phyloP scores from a whole-genome alignment of 2,797 vertebrate species.

The Limnodromus scolopaceus region DNA sequence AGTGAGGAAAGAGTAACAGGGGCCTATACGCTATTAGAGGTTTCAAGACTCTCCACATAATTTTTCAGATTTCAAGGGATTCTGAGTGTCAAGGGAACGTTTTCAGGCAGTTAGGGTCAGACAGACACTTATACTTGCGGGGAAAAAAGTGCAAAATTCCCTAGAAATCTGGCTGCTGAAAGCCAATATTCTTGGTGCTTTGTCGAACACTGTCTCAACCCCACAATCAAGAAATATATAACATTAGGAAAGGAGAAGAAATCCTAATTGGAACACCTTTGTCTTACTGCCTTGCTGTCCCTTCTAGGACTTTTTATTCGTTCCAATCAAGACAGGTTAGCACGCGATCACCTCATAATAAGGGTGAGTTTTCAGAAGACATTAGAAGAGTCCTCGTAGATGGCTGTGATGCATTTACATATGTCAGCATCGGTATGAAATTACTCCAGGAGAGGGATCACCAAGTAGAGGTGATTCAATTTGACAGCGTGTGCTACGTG shows the following conservation, averaged over 20 bases:
- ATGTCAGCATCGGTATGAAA: background rate
- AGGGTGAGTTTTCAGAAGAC: background rate
- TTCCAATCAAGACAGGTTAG: background rate
- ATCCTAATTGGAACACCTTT: background rate
- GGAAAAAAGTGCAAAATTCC: background rate
- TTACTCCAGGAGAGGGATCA: background rate
- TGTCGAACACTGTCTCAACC: background rate
- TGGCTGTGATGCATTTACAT: background rate
- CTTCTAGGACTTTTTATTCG: background rate
- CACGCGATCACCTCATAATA: background rate
- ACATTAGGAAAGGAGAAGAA: background rate
- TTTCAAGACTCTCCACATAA: background rate
- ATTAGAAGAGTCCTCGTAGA: background rate
- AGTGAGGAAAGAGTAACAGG: background rate
- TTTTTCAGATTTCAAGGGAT: background rate
- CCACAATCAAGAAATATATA: rapidly evolving
- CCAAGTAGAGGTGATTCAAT: background rate
- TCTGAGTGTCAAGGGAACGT: background rate
- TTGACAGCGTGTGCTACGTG: rapidly evolving
- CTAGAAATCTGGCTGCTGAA: background rate
- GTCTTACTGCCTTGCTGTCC: background rate
- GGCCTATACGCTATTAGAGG: background rate
- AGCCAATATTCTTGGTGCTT: background rate
- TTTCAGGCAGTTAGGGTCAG: background rate
- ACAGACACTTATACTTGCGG: background rate